These are phyloP conservation scores for Oreocharis arfaki DNA, from an alignment of 2,113 vertebrate genomes.

Conservation along the genomic window DNA sequence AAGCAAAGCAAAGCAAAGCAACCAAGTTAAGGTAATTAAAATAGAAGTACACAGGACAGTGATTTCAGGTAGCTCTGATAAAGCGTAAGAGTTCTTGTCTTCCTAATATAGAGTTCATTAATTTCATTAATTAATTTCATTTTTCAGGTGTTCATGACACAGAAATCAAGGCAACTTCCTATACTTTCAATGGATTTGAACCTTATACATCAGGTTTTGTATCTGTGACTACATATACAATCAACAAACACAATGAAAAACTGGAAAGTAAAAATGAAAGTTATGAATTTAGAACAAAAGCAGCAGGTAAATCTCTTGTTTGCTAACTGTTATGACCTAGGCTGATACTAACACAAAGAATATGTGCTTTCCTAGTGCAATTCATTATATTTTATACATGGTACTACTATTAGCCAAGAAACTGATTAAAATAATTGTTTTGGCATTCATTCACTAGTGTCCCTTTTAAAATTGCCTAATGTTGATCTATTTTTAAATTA, in stretches of 20 bases:
- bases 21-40: background rate
- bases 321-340: background rate
- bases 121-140: background rate
- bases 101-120: background rate
- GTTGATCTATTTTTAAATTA: background rate
- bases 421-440: background rate
- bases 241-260: rapidly evolving
- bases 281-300: rapidly evolving
- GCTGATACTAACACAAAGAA: background rate
- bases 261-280: rapidly evolving
- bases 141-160: rapidly evolving
- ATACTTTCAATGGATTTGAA: rapidly evolving
- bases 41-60: background rate
- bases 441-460: background rate
- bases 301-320: background rate
- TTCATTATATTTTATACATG: background rate
- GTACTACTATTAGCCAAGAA: background rate
- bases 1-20: background rate
- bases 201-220: rapidly evolving
- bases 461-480: background rate
- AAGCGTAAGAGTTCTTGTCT: background rate
- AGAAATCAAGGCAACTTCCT: rapidly evolving
- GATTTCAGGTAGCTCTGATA: background rate
- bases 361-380: background rate
- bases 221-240: background rate